Evolutionary conservation across 1,140 invertebrate genomes (phyloP), one percentile per base, ranked within the genome.

Genomic region (Pogonomyrmex barbatus): DNA sequence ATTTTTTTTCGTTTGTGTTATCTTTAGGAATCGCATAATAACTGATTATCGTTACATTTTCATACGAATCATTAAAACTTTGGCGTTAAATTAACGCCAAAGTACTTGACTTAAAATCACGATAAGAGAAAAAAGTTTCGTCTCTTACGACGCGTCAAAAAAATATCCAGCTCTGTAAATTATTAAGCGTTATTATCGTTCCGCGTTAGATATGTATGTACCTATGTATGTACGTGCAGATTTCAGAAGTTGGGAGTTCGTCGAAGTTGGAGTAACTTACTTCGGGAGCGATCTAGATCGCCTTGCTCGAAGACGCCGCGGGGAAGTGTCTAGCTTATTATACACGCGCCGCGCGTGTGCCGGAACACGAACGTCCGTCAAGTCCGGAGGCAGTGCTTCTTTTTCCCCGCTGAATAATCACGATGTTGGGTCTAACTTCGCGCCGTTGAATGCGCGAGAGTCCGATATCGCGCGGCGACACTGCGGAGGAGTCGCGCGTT

Each of bases 371-470:
- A n/a, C 33, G 39, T 30, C n/a, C 47, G 54, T 68, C 45, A 52
- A 30, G n/a, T n/a, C 54, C 10, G 56, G 42, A 4, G n/a, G 24
- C 42, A 6, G 8, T 24, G 24, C 50, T 36, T 50, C 12, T 14
- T 52, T 50, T 54, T 81, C 68, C 42, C 6, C 39, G 24, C 54
- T 50, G 62, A 62, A 65, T 52, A 54, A 79, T 82, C 54, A 47
- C 67, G 71, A 71, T 71, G 54, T 82, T 24, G 39, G 2, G 62
- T 5, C 17, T 3, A 60, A 73, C 67, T 73, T 71, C 56, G 60
- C 88, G 89, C 84, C 75, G 87, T 87, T 90, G 84, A 82, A 63
- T 78, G 62, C 84, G 84, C 62, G 58, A 12, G 10, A n/a, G 65
- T 47, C 45, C 47, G 71, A 81, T 86, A 86, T 63, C 84, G 62